Percentiles rank a stretch among this genome's conserved stretches.
phyloP scores from a whole-genome alignment of 2,113 vertebrate genomes.

The Prietella phreatophila region DNA sequence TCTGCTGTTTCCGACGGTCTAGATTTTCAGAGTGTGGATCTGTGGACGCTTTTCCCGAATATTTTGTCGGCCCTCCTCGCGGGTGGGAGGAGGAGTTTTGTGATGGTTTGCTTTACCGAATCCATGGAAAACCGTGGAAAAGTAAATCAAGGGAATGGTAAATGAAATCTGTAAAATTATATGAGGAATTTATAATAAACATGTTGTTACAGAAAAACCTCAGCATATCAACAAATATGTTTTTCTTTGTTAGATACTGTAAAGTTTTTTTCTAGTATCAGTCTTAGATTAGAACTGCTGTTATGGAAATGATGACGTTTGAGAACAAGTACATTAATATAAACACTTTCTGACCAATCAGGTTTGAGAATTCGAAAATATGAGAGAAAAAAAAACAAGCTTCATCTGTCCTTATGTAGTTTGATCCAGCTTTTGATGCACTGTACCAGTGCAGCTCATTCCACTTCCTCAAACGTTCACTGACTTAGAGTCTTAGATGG shows the following conservation, averaged over 20 bases:
- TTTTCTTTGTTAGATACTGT: not conserved
- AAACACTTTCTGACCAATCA: not conserved
- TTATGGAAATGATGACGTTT: not conserved
- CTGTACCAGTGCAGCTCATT: not conserved
- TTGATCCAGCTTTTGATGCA: not conserved
- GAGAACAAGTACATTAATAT: not conserved
- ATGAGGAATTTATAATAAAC: not conserved
- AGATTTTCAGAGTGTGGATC: no score
- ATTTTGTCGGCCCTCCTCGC: no score
- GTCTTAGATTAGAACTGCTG: not conserved
- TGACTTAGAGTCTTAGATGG: not conserved
- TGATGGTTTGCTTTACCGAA: no score
- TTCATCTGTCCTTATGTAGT: not conserved
- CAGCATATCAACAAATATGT: not conserved
- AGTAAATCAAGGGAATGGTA: no score
- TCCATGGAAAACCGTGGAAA: no score
- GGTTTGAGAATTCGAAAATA: not conserved
- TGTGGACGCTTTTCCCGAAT: no score
- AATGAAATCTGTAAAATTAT: no score
- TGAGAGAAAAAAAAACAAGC: not conserved
- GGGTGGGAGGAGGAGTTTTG: no score
- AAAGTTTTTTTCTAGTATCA: not conserved
- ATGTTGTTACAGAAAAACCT: not conserved
- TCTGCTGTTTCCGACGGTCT: no score
- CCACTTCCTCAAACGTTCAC: not conserved